Evolutionary conservation across 2,113 vertebrate species (phyloP), one percentile per base, ranked within the genome.

Genomic region (Myxocyprinus asiaticus): DNA sequence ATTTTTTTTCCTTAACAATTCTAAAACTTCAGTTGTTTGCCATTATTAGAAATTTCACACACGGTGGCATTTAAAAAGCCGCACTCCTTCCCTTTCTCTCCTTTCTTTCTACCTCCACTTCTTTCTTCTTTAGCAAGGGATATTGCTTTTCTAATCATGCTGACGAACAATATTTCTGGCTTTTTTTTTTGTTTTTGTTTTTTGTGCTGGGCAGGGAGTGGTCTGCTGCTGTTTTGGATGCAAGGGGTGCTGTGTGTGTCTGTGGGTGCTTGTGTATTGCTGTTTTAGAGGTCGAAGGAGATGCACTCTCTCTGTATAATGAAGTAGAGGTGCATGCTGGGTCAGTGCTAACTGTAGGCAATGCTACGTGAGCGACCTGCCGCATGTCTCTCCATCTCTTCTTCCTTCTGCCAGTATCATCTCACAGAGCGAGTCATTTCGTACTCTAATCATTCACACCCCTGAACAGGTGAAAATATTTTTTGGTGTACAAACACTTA

Each of bases 91-190:
- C n/a, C 10, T 14, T 17, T 64, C 73, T 83, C 55, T 62, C 82
- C n/a, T 51, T 78, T 79, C 81, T 81, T 89, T 82, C 78, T 78
- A 67, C 73, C 64, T 22, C 15, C 8, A 12, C 48, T 12, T 53
- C 61, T 73, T 47, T 47, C n/a, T 22, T 73, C 78, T 80, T 56
- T 71, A 82, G 56, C 65, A 85, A 87, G 82, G 85, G 86, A 90
- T 93, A 92, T 91, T 92, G 92, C 87, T 91, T 92, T 91, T 91
- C 81, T 92, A 92, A 91, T 92, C 89, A 91, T 87, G 87, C 90
- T 90, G 88, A 91, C 88, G 86, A 88, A 89, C 84, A 88, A 90
- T 89, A 90, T 90, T 90, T 91, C 86, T 89, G 85, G 88, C 88
- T 89, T 90, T 85, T 91, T 90, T 90, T 86, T 91, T 91, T 89